phyloP scores from a whole-genome alignment of 2,797 vertebrate genomes.

The Euphonia xanthogaster region DNA sequence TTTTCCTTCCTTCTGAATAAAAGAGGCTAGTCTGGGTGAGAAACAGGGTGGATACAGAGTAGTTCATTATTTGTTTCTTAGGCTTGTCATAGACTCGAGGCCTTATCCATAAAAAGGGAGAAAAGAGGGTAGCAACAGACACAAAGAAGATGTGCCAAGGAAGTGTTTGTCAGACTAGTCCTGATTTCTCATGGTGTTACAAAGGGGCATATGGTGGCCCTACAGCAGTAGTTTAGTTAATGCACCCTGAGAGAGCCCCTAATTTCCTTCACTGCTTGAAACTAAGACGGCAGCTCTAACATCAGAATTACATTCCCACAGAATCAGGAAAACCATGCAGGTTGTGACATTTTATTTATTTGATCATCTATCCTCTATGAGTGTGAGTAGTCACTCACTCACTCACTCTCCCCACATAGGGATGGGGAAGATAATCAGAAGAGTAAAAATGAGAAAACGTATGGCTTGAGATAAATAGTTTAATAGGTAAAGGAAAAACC shows the following conservation, averaged over 20 bases:
- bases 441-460: not conserved
- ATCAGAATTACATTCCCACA: not conserved
- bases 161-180: not conserved
- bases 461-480: not conserved
- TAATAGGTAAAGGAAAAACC: not conserved
- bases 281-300: not conserved
- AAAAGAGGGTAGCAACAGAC: not conserved
- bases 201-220: not conserved
- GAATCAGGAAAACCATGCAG: not conserved
- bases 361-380: not conserved
- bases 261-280: not conserved
- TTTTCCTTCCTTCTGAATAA: not conserved
- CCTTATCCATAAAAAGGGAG: not conserved
- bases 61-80: not conserved
- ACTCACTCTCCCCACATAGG: not conserved
- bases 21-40: not conserved
- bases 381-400: not conserved
- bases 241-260: not conserved
- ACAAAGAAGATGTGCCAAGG: not conserved
- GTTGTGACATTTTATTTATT: fast-evolving
- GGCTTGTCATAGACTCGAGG: not conserved
- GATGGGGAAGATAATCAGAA: not conserved
- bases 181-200: not conserved
- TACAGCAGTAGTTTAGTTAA: not conserved
- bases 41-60: not conserved